phyloP scores from a whole-genome alignment of 2,888 invertebrate genomes.

The Aporophyla nigra region DNA sequence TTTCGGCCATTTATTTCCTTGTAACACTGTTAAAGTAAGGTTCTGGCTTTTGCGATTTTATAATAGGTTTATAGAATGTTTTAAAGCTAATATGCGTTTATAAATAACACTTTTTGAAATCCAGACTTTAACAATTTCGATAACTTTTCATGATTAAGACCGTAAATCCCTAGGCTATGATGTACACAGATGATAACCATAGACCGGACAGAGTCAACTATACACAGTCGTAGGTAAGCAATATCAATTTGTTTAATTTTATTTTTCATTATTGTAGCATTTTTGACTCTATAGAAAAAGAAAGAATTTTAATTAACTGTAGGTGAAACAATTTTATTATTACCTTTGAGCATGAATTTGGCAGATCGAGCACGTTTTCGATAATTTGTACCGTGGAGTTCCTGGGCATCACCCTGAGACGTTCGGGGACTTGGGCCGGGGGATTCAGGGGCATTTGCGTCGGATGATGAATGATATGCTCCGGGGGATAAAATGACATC shows the following conservation, averaged over 20 bases:
- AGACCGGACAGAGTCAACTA: neutral
- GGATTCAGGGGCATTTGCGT: neutral
- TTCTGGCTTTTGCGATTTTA: no score
- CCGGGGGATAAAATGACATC: neutral
- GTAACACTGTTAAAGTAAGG: no score
- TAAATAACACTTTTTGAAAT: no score
- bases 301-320: neutral
- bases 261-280: neutral
- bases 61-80: no score
- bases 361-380: neutral
- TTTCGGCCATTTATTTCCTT: no score
- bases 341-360: neutral
- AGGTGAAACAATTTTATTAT: neutral
- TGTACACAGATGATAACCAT: no score
- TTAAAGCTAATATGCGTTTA: no score
- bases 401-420: neutral
- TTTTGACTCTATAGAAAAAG: neutral
- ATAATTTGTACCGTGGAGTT: neutral
- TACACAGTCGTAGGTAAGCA: neutral
- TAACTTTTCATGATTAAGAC: no score
- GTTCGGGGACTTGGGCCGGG: neutral
- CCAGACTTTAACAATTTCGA: no score
- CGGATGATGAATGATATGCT: neutral
- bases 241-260: neutral
- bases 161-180: no score